Evolutionary conservation across 2,797 vertebrate species (phyloP), one percentile per base, ranked within the genome.

Genomic region (Semaprochilodus insignis): DNA sequence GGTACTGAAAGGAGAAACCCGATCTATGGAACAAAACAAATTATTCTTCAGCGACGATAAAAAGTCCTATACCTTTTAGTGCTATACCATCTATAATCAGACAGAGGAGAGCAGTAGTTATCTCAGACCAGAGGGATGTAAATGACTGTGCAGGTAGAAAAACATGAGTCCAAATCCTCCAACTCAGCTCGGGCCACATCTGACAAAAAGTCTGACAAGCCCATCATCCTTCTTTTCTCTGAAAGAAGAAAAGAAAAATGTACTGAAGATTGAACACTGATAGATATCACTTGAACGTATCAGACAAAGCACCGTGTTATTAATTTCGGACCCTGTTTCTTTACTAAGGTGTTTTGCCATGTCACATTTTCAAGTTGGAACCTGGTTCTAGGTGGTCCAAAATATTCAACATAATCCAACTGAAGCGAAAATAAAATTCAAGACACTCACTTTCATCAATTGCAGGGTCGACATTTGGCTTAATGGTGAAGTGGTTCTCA

Each of bases 1-100:
- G 97, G 96, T 87, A 99, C 91, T 76, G 95, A 96, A 8, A 99
- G 96, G 73, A 99, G 95, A 89, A 99, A 99, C 83, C 98, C 98
- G 74, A 99, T 97, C 97, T 97, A 91, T 16, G 40, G 80, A 1
- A 40, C 48, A 66, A 40, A 63, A 7, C 3, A 71, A 27, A 70
- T 16, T 6, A 62, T 31, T 48, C 10, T 11, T 11, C 1, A 48
- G 44, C 62, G 7, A 62, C 11, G 11, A 25, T 59, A 21, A 11
- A 27, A 51, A 10, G 21, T 48, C 36, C 4, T 11, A 48, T 23
- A 51, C 15, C 3, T 23, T 51, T 48, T 25, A 51, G 44, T 0
- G 25, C 21, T 15, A 0, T 15, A 51, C 3, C n/a, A 51, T 51
- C 67, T 44, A 23, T 6, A 71, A 15, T 13, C 21, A 44, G 16